Evolutionary conservation across 2,797 vertebrate species (phyloP).

Genomic region (Urosaurus nigricauda): DNA sequence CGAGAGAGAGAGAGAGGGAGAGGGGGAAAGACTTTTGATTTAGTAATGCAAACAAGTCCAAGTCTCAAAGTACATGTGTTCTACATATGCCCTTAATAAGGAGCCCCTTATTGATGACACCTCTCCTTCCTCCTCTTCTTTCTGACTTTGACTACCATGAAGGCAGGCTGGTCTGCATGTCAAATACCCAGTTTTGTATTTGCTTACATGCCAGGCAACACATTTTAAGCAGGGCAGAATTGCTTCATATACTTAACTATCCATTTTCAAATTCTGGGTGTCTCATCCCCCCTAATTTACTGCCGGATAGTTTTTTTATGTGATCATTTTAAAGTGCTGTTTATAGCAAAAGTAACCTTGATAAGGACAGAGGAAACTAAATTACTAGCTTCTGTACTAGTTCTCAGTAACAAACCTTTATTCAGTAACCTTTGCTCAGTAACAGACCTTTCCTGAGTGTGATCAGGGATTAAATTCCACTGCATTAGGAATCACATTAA

Average conservation of each 20-base stretch:
- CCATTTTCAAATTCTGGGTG: slow-evolving; percentile 76
- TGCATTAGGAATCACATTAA: slow-evolving; percentile 16
- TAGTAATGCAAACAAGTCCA: slow-evolving; percentile 79
- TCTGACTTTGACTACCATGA: slow-evolving; percentile 33
- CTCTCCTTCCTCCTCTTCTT: background rate
- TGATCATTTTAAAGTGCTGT: slow-evolving; percentile 81
- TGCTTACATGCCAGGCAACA: slow-evolving; percentile 79
- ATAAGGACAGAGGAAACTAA: slow-evolving; percentile 62
- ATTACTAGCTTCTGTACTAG: slow-evolving; percentile 16
- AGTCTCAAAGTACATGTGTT: slow-evolving; percentile 58
- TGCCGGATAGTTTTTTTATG: slow-evolving; percentile 85
- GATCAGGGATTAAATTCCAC: slow-evolving; percentile 36
- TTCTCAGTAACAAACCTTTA: slow-evolving; percentile 13
- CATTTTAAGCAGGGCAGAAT: slow-evolving; percentile 77
- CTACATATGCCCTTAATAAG: slow-evolving; percentile 52
- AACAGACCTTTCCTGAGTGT: slow-evolving; percentile 20
- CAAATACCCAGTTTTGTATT: slow-evolving; percentile 57
- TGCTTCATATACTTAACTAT: slow-evolving; percentile 87
- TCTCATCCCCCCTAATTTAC: slow-evolving; percentile 78
- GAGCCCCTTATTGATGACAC: slow-evolving; percentile 44
- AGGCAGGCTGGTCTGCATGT: slow-evolving; percentile 60
- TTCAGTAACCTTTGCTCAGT: background rate
- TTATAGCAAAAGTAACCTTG: slow-evolving; percentile 86
- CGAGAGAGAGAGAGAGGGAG: slow-evolving; percentile 63
- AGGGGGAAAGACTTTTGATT: slow-evolving; percentile 72